A percentile compares a stretch with the other conserved stretches of the same genome.
Evolutionary conservation across 2,797 vertebrate species (phyloP).

Genomic region (Poecilia gillii): DNA sequence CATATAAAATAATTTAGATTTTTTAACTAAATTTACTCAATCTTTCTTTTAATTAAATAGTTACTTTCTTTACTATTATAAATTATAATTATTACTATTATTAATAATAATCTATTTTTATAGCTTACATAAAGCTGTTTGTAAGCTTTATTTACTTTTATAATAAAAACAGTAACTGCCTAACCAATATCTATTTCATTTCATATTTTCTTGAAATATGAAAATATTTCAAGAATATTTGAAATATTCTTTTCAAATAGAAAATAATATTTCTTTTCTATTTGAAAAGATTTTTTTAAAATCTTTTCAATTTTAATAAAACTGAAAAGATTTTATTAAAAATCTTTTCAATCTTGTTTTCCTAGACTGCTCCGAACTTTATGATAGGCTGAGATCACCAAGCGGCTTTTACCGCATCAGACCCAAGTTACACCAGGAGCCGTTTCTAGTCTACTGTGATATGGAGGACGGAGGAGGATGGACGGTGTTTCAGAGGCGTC

Average conservation of each 20-base stretch:
- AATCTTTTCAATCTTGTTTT: neutral
- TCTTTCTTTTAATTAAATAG: neutral
- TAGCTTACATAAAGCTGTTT: neutral
- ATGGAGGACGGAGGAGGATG: constrained; percentile 92
- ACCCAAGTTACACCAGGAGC: constrained; percentile 80
- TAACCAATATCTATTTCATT: neutral
- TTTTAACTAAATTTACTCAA: neutral
- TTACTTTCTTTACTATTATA: neutral
- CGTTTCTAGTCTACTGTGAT: constrained; percentile 89
- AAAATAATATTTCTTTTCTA: too few species aligned
- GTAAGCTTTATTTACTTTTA: neutral
- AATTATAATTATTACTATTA: neutral
- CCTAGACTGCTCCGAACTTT: constrained; percentile 87
- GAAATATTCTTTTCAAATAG: too few species aligned
- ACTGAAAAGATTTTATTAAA: neutral
- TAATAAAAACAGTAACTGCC: neutral
- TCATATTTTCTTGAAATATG: too few species aligned
- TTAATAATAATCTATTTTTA: neutral
- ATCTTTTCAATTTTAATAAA: too few species aligned
- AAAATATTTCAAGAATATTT: too few species aligned
- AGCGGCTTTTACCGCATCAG: constrained; percentile 88
- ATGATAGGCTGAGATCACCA: constrained; percentile 74
- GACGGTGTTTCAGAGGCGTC: constrained; percentile 89
- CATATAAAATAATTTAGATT: neutral
- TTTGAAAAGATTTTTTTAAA: too few species aligned